Conservation (phyloP, 2,113 vertebrate species). For the Alosa alosa region DNA sequence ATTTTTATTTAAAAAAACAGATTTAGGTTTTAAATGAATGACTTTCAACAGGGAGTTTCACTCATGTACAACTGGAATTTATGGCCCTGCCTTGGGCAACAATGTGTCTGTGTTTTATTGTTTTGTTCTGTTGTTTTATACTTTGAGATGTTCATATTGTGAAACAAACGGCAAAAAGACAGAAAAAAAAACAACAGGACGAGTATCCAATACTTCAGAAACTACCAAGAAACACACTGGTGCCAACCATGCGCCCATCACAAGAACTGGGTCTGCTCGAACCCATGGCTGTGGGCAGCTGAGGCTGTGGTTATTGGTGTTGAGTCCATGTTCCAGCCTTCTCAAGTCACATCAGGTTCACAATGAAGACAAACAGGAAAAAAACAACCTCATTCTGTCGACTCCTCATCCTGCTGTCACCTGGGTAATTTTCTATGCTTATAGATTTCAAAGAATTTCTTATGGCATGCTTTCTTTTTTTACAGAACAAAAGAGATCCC, state of each 20-base stretch:
- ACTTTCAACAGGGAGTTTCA: constrained; percentile 26
- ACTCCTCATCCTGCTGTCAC: neutral
- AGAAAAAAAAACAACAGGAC: neutral
- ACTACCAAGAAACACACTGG: neutral
- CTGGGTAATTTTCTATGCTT: neutral
- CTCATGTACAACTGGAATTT: constrained; percentile 38
- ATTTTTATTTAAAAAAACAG: constrained; percentile 14
- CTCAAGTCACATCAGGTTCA: neutral
- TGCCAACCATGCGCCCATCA: neutral
- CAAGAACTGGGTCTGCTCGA: neutral
- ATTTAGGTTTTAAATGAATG: constrained; percentile 25
- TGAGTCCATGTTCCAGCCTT: neutral
- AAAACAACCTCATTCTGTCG: neutral
- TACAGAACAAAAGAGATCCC: neutral
- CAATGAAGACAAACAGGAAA: neutral
- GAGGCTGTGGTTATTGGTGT: neutral
- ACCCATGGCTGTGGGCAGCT: neutral
- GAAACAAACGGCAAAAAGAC: constrained; percentile 21
- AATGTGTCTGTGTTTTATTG: constrained; percentile 42
- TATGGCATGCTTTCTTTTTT: neutral
- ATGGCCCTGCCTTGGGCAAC: neutral
- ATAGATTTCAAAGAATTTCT: neutral
- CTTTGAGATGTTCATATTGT: constrained; percentile 21
- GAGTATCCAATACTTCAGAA: neutral
- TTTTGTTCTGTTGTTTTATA: constrained; percentile 30